phyloP scores from a whole-genome alignment of 2,888 invertebrate genomes.

The Eristalis tenax region DNA sequence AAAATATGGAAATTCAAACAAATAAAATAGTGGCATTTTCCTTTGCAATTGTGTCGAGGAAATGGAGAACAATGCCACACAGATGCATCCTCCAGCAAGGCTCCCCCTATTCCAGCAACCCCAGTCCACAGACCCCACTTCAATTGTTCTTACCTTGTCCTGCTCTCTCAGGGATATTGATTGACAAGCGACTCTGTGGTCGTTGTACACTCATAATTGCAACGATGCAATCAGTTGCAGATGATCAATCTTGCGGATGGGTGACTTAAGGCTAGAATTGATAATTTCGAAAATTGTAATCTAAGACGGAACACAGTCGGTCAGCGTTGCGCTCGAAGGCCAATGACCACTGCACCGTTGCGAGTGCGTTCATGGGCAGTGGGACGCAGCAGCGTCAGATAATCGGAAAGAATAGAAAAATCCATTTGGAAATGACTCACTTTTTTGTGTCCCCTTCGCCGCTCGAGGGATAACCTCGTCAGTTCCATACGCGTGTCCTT shows the following conservation, averaged over 20 bases:
- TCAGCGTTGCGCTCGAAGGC: not conserved
- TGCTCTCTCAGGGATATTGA: not conserved
- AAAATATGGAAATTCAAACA: too few species aligned
- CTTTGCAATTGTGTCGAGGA: too few species aligned
- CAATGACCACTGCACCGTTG: not conserved
- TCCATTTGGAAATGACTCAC: constrained; percentile 62
- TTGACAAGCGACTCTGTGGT: not conserved
- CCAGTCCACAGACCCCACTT: too few species aligned
- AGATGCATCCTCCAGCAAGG: not conserved
- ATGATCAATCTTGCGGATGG: too few species aligned
- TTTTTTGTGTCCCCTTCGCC: constrained; percentile 36
- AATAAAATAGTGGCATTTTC: too few species aligned
- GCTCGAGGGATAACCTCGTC: constrained; percentile 42
- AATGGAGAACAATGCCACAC: not conserved
- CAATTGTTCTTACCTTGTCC: not conserved
- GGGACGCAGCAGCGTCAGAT: not conserved
- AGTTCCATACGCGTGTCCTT: constrained; percentile 27
- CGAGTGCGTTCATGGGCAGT: not conserved
- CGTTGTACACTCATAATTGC: not conserved
- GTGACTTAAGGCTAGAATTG: too few species aligned
- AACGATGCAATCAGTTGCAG: not conserved
- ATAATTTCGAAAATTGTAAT: too few species aligned
- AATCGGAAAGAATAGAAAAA: constrained; percentile 15
- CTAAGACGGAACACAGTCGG: not conserved
- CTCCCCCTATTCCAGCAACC: too few species aligned